These are phyloP conservation scores for Microtus pennsylvanicus DNA, from an alignment of 2,113 vertebrate species.

Conservation along the genomic window DNA sequence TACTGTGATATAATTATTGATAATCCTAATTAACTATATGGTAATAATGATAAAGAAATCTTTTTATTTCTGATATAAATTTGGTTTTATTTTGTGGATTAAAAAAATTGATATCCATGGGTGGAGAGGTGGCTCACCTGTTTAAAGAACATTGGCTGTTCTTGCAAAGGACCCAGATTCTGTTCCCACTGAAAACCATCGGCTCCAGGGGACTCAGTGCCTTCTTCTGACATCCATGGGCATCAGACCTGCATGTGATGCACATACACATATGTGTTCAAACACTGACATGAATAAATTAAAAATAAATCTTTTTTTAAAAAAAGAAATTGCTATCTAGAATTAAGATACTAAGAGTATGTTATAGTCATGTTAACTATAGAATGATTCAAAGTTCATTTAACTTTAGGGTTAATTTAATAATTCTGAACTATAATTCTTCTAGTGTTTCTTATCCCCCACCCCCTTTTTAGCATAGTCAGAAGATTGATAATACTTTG, in stretches of 20 bases:
- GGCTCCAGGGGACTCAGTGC: rapidly evolving
- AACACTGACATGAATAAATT: not conserved
- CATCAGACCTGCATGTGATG: not conserved
- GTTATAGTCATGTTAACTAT: not conserved
- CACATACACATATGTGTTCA: not conserved
- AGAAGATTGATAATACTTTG: slow-evolving; percentile 25
- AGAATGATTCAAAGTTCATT: not conserved
- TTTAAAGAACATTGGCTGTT: not conserved
- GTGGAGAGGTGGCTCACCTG: not conserved
- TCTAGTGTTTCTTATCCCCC: not conserved
- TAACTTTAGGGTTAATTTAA: not conserved
- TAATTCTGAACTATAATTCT: not conserved
- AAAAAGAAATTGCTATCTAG: not conserved
- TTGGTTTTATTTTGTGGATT: not conserved
- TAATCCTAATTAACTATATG: slow-evolving; percentile 16
- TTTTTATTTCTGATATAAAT: not conserved
- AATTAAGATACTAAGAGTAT: slow-evolving; percentile 32
- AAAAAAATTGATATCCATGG: not conserved
- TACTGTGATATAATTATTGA: slow-evolving; percentile 2
- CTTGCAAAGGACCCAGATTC: not conserved
- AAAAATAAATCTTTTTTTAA: not conserved
- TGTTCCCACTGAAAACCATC: not conserved
- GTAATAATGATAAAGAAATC: not conserved
- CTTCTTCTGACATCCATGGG: not conserved
- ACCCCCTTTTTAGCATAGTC: not conserved